A percentile compares a stretch with the other conserved stretches of the same genome.
These are phyloP conservation scores for Dermatemys mawii DNA, from an alignment of 2,113 vertebrate species.

Conservation along the genomic window DNA sequence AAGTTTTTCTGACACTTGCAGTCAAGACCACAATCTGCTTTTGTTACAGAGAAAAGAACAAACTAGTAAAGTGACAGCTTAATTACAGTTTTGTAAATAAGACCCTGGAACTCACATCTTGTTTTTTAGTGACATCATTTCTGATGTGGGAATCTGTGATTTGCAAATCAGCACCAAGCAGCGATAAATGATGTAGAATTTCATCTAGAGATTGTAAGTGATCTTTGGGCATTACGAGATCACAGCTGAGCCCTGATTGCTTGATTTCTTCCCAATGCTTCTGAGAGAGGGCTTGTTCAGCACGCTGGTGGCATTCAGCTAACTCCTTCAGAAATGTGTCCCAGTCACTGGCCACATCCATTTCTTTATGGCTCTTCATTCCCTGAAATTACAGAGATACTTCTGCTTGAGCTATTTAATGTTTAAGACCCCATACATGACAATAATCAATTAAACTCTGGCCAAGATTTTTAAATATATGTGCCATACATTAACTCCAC, in stretches of 20 bases:
- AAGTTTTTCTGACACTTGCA: not conserved
- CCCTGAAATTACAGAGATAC: not conserved
- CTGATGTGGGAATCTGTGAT: not conserved
- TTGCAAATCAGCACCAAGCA: not conserved
- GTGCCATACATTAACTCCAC: not conserved
- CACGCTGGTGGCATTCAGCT: not conserved
- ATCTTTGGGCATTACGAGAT: not conserved
- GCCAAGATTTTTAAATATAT: not conserved
- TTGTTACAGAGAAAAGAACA: not conserved
- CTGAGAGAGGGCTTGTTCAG: not conserved
- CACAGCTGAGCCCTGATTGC: not conserved
- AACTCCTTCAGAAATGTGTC: slow-evolving; percentile 8
- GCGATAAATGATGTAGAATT: not conserved
- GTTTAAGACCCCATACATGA: not conserved
- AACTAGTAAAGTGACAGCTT: not conserved
- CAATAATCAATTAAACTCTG: not conserved
- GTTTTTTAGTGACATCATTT: not conserved
- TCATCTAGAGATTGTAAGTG: slow-evolving; percentile 2
- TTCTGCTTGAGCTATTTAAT: not conserved
- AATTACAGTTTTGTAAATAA: not conserved
- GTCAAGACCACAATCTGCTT: not conserved
- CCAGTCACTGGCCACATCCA: not conserved
- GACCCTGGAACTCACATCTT: not conserved
- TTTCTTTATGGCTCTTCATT: not conserved
- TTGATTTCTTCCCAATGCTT: slow-evolving; percentile 42